Evolutionary conservation across 2,797 vertebrate genomes (phyloP).

Genomic region (Muscicapa comitata): DNA sequence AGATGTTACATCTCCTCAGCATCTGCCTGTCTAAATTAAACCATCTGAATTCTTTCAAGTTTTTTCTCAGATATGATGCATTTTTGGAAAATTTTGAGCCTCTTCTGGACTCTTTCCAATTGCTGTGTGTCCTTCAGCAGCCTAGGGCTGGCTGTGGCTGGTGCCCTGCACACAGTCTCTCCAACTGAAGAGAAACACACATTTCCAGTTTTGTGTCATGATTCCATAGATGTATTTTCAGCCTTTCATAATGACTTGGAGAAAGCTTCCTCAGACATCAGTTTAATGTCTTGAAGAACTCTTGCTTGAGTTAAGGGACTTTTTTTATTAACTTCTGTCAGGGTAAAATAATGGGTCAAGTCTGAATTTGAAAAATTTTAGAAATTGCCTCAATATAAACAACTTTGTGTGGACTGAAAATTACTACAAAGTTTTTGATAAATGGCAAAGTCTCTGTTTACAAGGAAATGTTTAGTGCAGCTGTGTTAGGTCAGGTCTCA

Average conservation of each 20-base stretch:
- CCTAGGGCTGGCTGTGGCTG: neutral
- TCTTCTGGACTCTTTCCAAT: neutral
- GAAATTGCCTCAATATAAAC: neutral
- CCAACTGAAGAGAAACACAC: rapidly evolving
- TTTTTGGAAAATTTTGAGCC: neutral
- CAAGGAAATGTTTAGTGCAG: slow-evolving; percentile 11
- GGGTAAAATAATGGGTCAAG: neutral
- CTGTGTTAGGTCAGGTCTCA: slow-evolving; percentile 30
- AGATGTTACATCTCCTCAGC: neutral
- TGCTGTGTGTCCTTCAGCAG: neutral
- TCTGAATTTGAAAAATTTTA: neutral
- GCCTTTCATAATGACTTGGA: neutral
- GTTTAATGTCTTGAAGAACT: neutral
- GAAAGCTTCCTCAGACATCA: neutral
- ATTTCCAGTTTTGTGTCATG: neutral
- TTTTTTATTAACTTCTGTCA: neutral
- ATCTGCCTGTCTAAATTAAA: slow-evolving; percentile 21
- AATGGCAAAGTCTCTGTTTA: neutral
- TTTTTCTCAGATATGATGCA: neutral
- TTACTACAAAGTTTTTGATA: slow-evolving; percentile 1
- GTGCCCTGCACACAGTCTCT: neutral
- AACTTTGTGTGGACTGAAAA: neutral
- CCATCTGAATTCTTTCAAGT: neutral
- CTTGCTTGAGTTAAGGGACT: neutral
- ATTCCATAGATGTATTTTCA: neutral